These are phyloP conservation scores for Aptenodytes forsteri DNA, from an alignment of 2,113 vertebrate genomes.

Conservation along the genomic window DNA sequence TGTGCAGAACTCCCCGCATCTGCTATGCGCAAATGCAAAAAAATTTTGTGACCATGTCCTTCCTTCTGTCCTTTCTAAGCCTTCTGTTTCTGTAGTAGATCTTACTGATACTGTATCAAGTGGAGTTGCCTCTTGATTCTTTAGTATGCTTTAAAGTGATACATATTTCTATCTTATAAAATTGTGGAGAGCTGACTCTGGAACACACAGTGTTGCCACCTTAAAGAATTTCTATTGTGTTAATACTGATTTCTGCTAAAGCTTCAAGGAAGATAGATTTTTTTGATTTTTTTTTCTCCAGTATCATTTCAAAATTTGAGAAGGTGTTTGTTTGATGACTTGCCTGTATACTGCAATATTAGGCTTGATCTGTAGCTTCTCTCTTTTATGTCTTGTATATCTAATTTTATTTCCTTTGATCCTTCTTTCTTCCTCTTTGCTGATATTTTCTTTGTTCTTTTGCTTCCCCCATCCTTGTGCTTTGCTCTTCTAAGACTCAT, in stretches of 20 bases:
- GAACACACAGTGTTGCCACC: background rate
- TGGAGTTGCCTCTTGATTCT: background rate
- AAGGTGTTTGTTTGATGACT: background rate
- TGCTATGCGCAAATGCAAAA: background rate
- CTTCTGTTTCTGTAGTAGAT: background rate
- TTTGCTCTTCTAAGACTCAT: background rate
- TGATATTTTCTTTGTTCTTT: slow-evolving; percentile 37
- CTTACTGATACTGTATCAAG: background rate
- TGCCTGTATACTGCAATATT: background rate
- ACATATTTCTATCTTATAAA: background rate
- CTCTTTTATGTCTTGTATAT: slow-evolving; percentile 18
- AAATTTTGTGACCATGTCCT: background rate
- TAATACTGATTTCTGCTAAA: background rate
- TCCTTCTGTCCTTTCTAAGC: background rate
- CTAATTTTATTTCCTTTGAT: slow-evolving; percentile 60
- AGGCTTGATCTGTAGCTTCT: background rate
- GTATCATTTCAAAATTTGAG: background rate
- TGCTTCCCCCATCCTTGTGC: background rate
- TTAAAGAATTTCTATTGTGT: background rate
- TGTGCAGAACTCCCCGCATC: background rate
- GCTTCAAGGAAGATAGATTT: background rate
- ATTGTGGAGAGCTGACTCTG: background rate
- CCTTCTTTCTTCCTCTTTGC: background rate
- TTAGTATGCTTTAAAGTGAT: background rate
- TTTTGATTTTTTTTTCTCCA: background rate